Percentiles rank a stretch among this genome's conserved stretches.
Evolutionary conservation across 1,140 invertebrate genomes (phyloP).

Genomic region (Polyergus mexicanus): DNA sequence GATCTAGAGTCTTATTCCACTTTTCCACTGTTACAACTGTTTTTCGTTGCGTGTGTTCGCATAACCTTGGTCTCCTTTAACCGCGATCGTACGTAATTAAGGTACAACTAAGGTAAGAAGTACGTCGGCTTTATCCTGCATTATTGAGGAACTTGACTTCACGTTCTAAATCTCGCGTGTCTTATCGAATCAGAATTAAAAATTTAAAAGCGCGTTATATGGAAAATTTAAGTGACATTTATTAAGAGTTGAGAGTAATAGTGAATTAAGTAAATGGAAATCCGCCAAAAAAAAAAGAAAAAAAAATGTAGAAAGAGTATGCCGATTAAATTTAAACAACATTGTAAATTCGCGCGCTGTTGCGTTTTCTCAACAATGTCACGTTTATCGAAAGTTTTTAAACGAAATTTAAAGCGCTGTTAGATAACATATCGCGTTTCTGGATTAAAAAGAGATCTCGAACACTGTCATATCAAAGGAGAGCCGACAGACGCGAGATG

Average conservation of each 20-base stretch:
- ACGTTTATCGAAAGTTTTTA: constrained; percentile 38
- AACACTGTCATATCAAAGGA: constrained; percentile 37
- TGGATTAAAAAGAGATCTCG: constrained; percentile 35
- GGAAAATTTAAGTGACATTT: neutral
- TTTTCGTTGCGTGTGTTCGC: neutral
- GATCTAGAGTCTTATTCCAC: constrained; percentile 55
- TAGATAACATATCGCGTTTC: constrained; percentile 53
- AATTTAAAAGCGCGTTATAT: neutral
- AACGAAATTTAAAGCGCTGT: constrained; percentile 43
- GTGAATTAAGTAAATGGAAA: no score
- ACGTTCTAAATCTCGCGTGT: constrained; percentile 13
- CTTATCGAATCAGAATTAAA: constrained; percentile 20
- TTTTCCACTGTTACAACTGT: constrained; percentile 23
- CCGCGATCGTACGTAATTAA: constrained; percentile 29
- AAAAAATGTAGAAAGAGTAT: neutral
- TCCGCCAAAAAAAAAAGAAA: no score
- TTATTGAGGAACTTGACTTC: constrained; percentile 11
- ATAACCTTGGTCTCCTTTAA: constrained; percentile 48
- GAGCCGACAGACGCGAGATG: neutral
- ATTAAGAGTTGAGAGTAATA: constrained; percentile 2
- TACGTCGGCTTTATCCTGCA: neutral
- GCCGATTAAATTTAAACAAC: constrained; percentile 34
- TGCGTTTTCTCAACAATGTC: constrained; percentile 20
- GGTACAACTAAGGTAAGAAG: neutral
- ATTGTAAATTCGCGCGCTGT: neutral